Base-by-base conservation (phyloP, 2,113 vertebrate species). In the Hippocampus mohnikei region DNA sequence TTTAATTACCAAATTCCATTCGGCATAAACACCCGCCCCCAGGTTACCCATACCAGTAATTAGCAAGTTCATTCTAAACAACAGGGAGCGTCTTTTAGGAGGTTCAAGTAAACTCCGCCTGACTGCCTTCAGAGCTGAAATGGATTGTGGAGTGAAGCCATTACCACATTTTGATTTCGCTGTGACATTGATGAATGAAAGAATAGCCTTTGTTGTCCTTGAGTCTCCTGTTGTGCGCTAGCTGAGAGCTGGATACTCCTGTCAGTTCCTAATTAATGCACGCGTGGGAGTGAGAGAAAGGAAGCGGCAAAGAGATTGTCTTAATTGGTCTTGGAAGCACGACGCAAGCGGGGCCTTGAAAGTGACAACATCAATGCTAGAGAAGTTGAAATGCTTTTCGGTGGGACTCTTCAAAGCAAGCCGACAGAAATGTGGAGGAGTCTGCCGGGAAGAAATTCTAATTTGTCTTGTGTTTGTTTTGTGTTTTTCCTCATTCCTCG, bases 1-100 rank as follows among this genome's bases (percentile, higher is more conserved):
- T 73, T 88, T 87, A 87, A 92, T 90, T 89, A 87, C 75, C 81
- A 85, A 82, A 81, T 81, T 74, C 76, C 73, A 79, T 72, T 58
- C 50, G 10, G 64, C 44, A 67, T 71, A 44, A 61, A 58, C 15
- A 63, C 80, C 63, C 29, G 1, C 29, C 33, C 69, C 76, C 62
- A 11, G 79, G 74, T 78, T 72, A 66, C 63, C 76, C 70, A 40
- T 3, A 9, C 73, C 62, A 59, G 78, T 89, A 91, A 91, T 91
- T 92, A 90, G 81, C 77, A 55, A 60, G 78, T 69, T 29, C 40
- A 25, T 69, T 59, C 68, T 59, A 68, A 75, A 82, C 80, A 80
- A 73, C 72, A 66, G 42, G 23, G 78, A 73, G 73, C 71, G 55
- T 66, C 58, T 56, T 72, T 55, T 44, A 52, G 11, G 29, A 53